Evolutionary conservation across 1,140 invertebrate species (phyloP), one percentile per base, ranked within the genome.

Genomic region (Hyles vespertilio): DNA sequence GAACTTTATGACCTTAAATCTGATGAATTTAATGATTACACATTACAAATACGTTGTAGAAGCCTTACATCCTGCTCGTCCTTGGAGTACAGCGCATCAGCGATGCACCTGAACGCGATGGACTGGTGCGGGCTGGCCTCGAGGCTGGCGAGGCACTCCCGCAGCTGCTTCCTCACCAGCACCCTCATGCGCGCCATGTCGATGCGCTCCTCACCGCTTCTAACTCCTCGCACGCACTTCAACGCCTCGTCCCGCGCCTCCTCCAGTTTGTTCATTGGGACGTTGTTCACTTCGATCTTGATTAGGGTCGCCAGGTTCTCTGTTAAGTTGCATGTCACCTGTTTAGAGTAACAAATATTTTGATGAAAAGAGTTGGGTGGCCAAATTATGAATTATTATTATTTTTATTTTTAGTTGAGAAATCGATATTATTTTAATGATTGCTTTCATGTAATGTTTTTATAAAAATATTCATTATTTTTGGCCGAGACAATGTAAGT

Each of bases 21-120:
- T 22, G 22, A 22, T 22, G 36, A 5, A 5, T 40, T 40, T 40
- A 1, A 1, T 2, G 36, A 40, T 40, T 1, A 40, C 8, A 1
- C 1, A 40, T 5, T 40, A 40, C 36, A 40, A 40, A 22, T 22
- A 22, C 22, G 22, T 22, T 22, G 22, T 22, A 56, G 62, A 58
- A 67, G 67, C 90, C 92, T 93, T 87, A 96, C 95, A 85, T 96
- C 94, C 65, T 93, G 84, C 61, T 94, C 91, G 12, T 88, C 92
- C 49, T 93, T 91, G 7, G 96, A 95, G 85, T 96, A 97, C 12
- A 98, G 87, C 67, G 95, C 92, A 81, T 98, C 95, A 0, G 93
- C 94, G 74, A 98, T 95, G 36, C 95, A 91, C 67, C 93, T 92
- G 74, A 93, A 94, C 2, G 95, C 93, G 40, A 97, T 84, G 5